phyloP scores from a whole-genome alignment of 1,140 invertebrate genomes.

The Lepidostoma basale region DNA sequence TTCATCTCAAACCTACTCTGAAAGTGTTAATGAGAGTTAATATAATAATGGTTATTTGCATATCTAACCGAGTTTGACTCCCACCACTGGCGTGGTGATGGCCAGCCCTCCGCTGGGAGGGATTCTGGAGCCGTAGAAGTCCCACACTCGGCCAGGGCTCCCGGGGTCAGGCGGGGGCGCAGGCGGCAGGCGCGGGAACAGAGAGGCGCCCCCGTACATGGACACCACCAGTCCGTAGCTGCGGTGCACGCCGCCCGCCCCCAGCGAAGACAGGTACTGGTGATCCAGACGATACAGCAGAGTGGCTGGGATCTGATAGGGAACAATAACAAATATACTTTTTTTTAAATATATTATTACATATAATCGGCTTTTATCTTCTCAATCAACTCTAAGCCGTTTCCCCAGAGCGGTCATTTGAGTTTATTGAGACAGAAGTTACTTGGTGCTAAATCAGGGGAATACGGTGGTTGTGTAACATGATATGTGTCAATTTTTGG shows the following conservation, averaged over 20 bases:
- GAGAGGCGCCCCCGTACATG: constrained; percentile 70
- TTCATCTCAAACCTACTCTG: neutral
- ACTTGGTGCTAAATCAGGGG: too few relatives aligned
- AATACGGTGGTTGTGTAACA: too few relatives aligned
- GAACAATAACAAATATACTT: too few relatives aligned
- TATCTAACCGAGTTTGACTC: constrained; percentile 65
- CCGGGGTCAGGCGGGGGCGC: constrained; percentile 32
- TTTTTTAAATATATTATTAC: too few relatives aligned
- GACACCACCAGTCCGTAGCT: constrained; percentile 70
- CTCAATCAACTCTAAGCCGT: too few relatives aligned
- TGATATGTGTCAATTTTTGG: too few relatives aligned
- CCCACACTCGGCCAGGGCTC: constrained; percentile 48
- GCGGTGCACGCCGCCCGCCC: constrained; percentile 45
- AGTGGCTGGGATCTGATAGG: constrained; percentile 71
- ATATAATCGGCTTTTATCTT: too few relatives aligned
- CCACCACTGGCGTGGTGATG: constrained; percentile 69
- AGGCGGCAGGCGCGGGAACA: constrained; percentile 66
- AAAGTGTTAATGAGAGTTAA: neutral
- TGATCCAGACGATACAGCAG: constrained; percentile 63
- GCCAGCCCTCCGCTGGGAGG: constrained; percentile 46
- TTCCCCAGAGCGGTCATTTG: too few relatives aligned
- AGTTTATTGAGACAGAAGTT: too few relatives aligned
- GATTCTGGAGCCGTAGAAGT: constrained; percentile 49
- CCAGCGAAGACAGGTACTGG: constrained; percentile 43
- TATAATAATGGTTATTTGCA: neutral